A percentile compares a stretch with the other conserved stretches of the same genome.
These are phyloP conservation scores for Progne subis DNA, from an alignment of 2,113 vertebrate species.

Conservation along the genomic window DNA sequence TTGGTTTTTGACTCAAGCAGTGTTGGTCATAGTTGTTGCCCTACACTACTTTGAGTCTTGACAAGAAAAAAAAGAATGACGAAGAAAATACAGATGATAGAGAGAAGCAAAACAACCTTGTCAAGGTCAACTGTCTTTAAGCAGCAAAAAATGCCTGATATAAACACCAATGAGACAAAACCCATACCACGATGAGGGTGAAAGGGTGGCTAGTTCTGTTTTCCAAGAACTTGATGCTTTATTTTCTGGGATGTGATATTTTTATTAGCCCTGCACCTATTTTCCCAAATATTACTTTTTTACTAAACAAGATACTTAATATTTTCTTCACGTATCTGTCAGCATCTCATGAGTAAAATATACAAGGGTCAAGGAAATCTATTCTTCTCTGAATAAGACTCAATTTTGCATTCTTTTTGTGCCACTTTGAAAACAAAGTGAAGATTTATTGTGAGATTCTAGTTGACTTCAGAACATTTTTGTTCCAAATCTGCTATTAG, in stretches of 20 bases:
- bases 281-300: background rate
- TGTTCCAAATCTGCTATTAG: background rate
- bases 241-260: background rate
- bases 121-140: background rate
- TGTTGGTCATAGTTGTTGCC: background rate
- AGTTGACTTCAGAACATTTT: background rate
- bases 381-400: background rate
- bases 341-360: background rate
- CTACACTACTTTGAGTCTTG: background rate
- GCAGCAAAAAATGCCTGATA: background rate
- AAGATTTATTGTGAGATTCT: background rate
- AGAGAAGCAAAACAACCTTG: background rate
- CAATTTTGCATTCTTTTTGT: background rate
- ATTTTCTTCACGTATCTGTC: background rate
- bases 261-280: background rate
- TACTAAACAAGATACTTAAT: background rate
- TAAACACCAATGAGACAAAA: background rate
- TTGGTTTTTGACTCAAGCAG: background rate
- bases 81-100: background rate
- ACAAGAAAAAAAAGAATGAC: background rate
- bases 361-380: background rate
- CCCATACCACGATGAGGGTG: rapidly evolving
- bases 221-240: background rate
- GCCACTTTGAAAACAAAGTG: background rate
- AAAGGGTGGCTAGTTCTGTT: background rate